phyloP scores from a whole-genome alignment of 2,113 vertebrate genomes.

The Xiphophorus maculatus region DNA sequence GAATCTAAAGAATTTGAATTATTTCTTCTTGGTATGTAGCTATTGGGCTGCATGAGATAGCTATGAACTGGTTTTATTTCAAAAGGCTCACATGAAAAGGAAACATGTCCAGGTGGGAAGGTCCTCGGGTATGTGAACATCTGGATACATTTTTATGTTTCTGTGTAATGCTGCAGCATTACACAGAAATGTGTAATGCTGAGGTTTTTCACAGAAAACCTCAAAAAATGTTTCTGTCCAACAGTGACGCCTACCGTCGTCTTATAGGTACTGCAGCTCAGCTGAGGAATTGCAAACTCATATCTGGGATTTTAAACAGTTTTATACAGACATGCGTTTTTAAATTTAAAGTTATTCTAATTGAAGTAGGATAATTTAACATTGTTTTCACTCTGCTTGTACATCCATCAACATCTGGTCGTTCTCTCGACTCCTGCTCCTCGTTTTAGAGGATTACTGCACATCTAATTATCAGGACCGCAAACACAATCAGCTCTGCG shows the following conservation, averaged over 20 bases:
- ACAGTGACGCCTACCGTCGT: neutral
- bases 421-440: neutral
- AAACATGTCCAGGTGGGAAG: neutral
- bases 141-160: too few species aligned
- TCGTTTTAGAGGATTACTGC: constrained; percentile 1
- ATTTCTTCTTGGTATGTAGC: neutral
- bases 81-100: neutral
- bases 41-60: neutral
- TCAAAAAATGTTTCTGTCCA: neutral
- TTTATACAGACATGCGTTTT: neutral
- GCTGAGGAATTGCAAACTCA: neutral
- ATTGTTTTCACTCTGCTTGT: neutral
- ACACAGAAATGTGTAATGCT: too few species aligned
- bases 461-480: neutral
- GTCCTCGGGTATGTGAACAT: too few species aligned
- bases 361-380: too few species aligned
- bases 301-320: neutral
- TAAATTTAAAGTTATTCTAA: neutral
- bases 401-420: neutral
- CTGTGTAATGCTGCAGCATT: neutral
- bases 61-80: too few species aligned
- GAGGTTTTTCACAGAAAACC: neutral
- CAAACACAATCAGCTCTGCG: neutral
- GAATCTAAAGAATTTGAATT: neutral
- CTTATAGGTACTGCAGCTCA: too few species aligned